Percentiles rank a stretch among this genome's conserved stretches.
phyloP scores from a whole-genome alignment of 2,797 vertebrate species.

The Anabas testudineus region DNA sequence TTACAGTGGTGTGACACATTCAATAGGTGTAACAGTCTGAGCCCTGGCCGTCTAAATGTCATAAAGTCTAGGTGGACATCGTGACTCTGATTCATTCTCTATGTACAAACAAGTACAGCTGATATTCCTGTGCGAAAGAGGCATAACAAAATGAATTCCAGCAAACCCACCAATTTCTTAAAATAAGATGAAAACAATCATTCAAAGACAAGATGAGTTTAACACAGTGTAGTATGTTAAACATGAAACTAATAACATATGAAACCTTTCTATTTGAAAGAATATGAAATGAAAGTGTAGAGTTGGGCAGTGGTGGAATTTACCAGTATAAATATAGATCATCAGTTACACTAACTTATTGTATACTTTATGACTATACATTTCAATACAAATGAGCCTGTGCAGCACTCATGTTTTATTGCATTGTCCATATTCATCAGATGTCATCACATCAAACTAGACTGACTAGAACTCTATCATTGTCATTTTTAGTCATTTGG shows the following conservation, averaged over 20 bases:
- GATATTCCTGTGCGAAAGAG: neutral
- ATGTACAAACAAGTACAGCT: neutral
- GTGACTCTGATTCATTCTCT: neutral
- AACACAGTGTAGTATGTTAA: neutral
- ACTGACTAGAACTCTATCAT: too few relatives aligned
- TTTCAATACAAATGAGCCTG: too few relatives aligned
- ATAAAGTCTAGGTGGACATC: neutral
- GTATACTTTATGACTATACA: too few relatives aligned
- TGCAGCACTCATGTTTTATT: neutral
- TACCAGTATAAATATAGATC: too few relatives aligned
- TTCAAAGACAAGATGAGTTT: neutral
- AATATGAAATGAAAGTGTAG: neutral
- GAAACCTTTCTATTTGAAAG: neutral
- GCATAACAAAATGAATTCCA: neutral
- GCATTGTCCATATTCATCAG: neutral
- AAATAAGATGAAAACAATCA: neutral
- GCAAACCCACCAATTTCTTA: neutral
- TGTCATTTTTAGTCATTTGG: too few relatives aligned
- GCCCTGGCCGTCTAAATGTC: slow-evolving; percentile 1
- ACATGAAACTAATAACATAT: neutral
- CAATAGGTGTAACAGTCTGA: neutral
- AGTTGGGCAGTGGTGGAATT: neutral
- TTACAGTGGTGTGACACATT: neutral
- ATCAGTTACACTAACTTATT: too few relatives aligned
- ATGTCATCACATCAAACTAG: too few relatives aligned